Evolutionary conservation across 23 tunicate species (phyloP).

Genomic region (Trididemnum nubilum): DNA sequence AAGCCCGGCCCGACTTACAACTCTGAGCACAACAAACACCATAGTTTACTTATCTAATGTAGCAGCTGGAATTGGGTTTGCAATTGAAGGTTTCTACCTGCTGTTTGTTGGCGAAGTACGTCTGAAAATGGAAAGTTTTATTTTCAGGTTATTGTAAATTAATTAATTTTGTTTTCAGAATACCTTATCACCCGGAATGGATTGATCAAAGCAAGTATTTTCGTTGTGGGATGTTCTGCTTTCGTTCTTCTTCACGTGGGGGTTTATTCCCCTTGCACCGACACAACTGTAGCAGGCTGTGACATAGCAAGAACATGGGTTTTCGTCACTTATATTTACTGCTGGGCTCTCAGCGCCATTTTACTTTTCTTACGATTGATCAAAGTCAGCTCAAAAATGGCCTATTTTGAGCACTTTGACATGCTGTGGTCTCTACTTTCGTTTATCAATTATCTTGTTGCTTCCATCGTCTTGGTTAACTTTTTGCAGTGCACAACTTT

Average conservation of each 20-base stretch:
- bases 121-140: too few species aligned
- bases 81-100: too few species aligned
- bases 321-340: constrained; percentile 69
- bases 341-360: constrained; percentile 64
- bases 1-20: too few species aligned
- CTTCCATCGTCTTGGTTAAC: constrained; percentile 65
- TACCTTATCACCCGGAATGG: constrained; percentile 33
- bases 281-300: constrained; percentile 29
- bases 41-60: too few species aligned
- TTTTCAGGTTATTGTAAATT: background rate
- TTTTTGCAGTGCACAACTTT: constrained; percentile 37
- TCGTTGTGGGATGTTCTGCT: constrained; percentile 67
- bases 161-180: background rate
- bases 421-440: constrained; percentile 81
- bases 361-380: constrained; percentile 61
- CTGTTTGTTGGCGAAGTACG: too few species aligned
- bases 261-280: constrained; percentile 37
- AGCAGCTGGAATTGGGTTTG: too few species aligned
- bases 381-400: constrained; percentile 45
- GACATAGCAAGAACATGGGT: constrained; percentile 66
- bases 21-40: too few species aligned
- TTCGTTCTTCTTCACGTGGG: constrained; percentile 67
- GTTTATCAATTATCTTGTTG: constrained; percentile 53
- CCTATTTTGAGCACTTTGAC: constrained; percentile 43
- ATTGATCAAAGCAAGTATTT: constrained; percentile 54